Percentiles rank a stretch among this genome's conserved stretches.
These are phyloP conservation scores for Rhinophrynus dorsalis DNA, from an alignment of 2,797 vertebrate species.

Conservation along the genomic window DNA sequence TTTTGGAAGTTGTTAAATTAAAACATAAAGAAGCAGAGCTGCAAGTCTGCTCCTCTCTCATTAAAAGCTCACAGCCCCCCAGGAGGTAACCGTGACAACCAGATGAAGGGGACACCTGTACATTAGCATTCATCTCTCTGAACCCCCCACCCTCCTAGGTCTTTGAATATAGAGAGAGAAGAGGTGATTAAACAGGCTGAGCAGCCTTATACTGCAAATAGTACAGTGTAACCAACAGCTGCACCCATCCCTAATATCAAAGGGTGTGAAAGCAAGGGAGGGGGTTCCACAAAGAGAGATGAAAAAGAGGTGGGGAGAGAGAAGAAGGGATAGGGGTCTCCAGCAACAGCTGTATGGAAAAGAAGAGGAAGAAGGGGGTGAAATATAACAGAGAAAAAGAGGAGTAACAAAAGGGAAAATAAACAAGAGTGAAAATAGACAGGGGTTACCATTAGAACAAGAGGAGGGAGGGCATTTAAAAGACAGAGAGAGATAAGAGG, in stretches of 20 bases:
- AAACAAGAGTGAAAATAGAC: neutral
- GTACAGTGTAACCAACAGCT: conserved; percentile 20
- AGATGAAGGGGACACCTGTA: conserved; percentile 65
- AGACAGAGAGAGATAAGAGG: too few relatives aligned
- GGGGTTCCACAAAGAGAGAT: neutral
- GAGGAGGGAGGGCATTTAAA: too few relatives aligned
- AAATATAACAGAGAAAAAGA: neutral
- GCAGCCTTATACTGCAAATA: conserved; percentile 28
- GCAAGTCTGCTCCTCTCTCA: conserved; percentile 1
- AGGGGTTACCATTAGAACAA: too few relatives aligned
- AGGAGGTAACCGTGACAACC: conserved; percentile 42
- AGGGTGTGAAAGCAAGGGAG: neutral
- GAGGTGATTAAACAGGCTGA: conserved; percentile 30
- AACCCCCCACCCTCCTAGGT: conserved; percentile 7
- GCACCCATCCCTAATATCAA: conserved; percentile 8
- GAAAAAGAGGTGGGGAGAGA: neutral
- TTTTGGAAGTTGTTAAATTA: neutral
- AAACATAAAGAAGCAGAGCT: neutral
- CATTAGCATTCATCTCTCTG: conserved; percentile 54
- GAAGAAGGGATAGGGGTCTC: too few relatives aligned
- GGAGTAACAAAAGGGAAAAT: neutral
- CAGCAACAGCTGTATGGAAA: neutral
- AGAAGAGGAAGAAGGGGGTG: neutral
- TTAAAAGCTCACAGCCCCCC: conserved; percentile 6
- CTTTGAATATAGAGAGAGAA: conserved; percentile 15